Base-by-base conservation (phyloP, 1,140 invertebrate species). In the Trichoplusia ni region DNA sequence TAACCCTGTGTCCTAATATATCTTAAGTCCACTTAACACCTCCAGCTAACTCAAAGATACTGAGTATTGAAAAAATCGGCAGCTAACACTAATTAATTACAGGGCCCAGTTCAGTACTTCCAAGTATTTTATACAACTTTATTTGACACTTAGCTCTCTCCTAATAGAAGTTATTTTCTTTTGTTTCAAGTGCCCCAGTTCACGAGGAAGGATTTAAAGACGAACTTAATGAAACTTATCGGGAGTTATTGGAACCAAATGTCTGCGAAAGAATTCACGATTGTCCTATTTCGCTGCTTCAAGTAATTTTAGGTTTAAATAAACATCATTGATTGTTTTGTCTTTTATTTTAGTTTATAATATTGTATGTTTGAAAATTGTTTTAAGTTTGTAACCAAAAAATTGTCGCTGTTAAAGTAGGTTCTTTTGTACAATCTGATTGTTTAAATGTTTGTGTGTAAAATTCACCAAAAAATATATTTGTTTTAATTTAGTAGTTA, bases 271-370 rank as follows among this genome's bases (percentile, higher is more conserved):
- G 64, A 40, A 46, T 67, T 7, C 67, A 75, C 38, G 80, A 84
- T 13, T 88, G 85, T 47, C 82, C 85, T 1, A 73, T 88, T 40
- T 88, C 85, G 0, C 40, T 86, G 6, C 29, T 86, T 14, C 59
- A 82, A 64, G 79, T 81, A 64, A 47, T 85, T 18, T 70, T 86
- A 13, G 51, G 73, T n/a, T 62, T 85, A 9, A 85, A 82, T 72
- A 75, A 77, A 76, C 37, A 67, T 33, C 38, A 11, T 16, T 40
- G 23, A n/a, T n/a, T n/a, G n/a, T n/a, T n/a, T n/a, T n/a, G n/a
- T n/a, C n/a, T n/a, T n/a, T n/a, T n/a, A n/a, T n/a, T n/a, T n/a
- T n/a, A n/a, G n/a, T n/a, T n/a, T n/a, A n/a, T n/a, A n/a, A n/a
- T n/a, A n/a, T n/a, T n/a, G n/a, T n/a, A n/a, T n/a, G n/a, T n/a